Conservation (phyloP, 2,113 vertebrate species). For the Rhizomys pruinosus region DNA sequence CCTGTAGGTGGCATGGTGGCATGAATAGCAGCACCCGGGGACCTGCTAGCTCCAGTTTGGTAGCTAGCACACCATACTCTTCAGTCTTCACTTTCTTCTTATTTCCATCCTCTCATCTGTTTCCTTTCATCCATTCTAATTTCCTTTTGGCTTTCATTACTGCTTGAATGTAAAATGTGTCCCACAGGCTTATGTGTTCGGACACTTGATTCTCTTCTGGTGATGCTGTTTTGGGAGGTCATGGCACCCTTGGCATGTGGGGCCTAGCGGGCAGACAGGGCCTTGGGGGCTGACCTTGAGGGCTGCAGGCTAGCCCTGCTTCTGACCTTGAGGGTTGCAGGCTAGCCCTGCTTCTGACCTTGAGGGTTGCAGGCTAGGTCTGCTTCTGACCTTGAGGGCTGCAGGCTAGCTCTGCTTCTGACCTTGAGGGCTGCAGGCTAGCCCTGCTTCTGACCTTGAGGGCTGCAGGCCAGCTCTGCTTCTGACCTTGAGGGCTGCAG, state of each 20-base stretch:
- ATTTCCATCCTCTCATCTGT: not conserved
- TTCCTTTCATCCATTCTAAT: not conserved
- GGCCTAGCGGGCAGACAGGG: not conserved
- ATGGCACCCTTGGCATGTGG: not conserved
- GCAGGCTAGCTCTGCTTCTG: not conserved
- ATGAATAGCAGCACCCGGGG: not conserved
- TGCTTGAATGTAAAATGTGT: not conserved
- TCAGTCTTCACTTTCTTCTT: not conserved
- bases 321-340: not conserved
- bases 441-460: not conserved
- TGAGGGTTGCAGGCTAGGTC: not conserved
- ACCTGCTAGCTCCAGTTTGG: no score
- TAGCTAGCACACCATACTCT: not conserved
- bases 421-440: not conserved
- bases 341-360: not conserved
- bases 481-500: not conserved
- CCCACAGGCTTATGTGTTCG: no score
- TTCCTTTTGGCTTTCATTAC: not conserved
- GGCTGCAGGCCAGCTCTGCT: not conserved
- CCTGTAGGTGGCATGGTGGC: not conserved
- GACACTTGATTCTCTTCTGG: not conserved
- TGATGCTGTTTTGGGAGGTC: not conserved
- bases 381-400: not conserved
- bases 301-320: not conserved
- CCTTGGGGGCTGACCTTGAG: no score